phyloP scores from a whole-genome alignment of 2,113 vertebrate genomes.

The Taxidea taxus region DNA sequence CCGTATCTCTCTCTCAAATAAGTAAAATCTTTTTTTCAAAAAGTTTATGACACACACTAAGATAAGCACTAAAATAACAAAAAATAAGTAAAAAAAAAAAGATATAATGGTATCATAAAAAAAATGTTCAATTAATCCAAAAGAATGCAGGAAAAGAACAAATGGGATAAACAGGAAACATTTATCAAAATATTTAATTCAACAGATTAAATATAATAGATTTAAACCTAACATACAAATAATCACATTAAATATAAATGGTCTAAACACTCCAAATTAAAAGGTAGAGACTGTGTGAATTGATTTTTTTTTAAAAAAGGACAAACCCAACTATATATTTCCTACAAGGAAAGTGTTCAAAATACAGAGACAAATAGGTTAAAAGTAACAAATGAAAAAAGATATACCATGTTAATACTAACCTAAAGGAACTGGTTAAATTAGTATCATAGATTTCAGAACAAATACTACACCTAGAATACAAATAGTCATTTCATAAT shows the following conservation, averaged over 20 bases:
- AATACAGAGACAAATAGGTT: not conserved
- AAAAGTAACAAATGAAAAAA: not conserved
- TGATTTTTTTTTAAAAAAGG: not conserved
- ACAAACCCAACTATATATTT: not conserved
- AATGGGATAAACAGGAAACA: not conserved
- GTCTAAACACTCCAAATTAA: not conserved
- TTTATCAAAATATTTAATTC: not conserved
- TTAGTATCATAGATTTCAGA: not conserved
- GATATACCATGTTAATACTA: not conserved
- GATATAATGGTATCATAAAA: not conserved
- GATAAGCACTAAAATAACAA: not conserved
- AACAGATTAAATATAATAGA: not conserved
- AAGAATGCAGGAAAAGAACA: not conserved
- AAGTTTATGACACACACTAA: not conserved
- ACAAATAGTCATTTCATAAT: not conserved
- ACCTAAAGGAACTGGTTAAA: not conserved
- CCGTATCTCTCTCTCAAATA: too few relatives aligned
- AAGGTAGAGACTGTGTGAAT: not conserved
- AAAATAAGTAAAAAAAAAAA: not conserved
- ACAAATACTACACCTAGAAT: not conserved
- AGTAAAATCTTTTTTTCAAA: not conserved
- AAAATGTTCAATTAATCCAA: not conserved
- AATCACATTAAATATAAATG: not conserved
- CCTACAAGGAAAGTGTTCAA: not conserved
- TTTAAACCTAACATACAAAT: not conserved